phyloP scores from a whole-genome alignment of 2,888 invertebrate genomes.

The Carabus problematicus region DNA sequence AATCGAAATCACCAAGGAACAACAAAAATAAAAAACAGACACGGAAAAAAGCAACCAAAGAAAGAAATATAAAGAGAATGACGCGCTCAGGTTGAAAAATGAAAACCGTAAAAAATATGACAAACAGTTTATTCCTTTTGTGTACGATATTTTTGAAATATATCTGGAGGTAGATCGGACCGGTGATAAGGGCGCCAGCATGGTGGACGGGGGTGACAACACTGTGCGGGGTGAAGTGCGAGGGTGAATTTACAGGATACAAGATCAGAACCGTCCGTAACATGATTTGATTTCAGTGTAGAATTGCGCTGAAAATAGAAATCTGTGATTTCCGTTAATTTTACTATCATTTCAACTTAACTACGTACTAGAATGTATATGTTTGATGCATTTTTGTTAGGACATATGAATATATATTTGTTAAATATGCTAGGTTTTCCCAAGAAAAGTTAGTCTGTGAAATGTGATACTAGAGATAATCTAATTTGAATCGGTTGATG shows the following conservation, averaged over 20 bases:
- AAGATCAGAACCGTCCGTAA: not conserved
- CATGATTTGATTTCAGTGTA: not conserved
- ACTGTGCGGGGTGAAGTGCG: slow-evolving; percentile 11
- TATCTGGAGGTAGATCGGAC: slow-evolving; percentile 49
- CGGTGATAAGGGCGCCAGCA: slow-evolving; percentile 55
- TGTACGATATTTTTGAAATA: slow-evolving; percentile 57
- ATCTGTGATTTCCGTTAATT: not conserved
- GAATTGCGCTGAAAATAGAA: not conserved
- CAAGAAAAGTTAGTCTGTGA: too few species aligned
- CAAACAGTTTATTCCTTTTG: slow-evolving; percentile 57
- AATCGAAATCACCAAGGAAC: slow-evolving; percentile 46
- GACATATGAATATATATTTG: too few species aligned
- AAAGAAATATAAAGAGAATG: slow-evolving; percentile 32
- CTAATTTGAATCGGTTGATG: too few species aligned
- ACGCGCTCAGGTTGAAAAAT: slow-evolving; percentile 54
- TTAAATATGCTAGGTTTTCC: too few species aligned
- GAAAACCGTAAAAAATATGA: slow-evolving; percentile 59
- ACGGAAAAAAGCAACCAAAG: slow-evolving; percentile 45
- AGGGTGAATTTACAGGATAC: not conserved
- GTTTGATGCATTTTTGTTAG: too few species aligned
- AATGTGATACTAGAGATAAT: too few species aligned
- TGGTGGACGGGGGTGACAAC: slow-evolving; percentile 14
- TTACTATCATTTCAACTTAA: not conserved
- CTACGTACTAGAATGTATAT: not conserved
- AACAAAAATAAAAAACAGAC: slow-evolving; percentile 43